Conservation (phyloP, 2,797 vertebrate species). For the Diglossa cyanea region DNA sequence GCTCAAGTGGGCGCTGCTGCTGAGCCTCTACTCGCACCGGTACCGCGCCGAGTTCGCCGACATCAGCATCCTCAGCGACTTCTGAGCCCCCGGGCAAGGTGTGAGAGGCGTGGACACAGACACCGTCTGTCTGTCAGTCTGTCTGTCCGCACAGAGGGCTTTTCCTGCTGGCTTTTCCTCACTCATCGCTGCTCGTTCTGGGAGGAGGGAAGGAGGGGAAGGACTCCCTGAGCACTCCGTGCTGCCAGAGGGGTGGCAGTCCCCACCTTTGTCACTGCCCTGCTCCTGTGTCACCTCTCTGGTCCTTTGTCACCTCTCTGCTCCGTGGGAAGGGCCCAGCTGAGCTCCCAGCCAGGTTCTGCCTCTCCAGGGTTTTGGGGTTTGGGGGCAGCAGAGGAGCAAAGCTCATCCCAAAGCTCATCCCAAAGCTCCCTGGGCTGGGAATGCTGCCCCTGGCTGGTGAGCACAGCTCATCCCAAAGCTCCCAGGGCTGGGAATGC, state of each 20-base stretch:
- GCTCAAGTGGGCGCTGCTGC: slow-evolving; percentile 90
- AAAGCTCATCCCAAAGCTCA: too few relatives aligned
- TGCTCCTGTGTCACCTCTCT: neutral
- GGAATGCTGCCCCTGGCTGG: too few relatives aligned
- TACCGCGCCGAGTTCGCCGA: slow-evolving; percentile 92
- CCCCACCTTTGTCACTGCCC: neutral
- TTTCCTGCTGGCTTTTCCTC: neutral
- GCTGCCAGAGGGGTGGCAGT: neutral
- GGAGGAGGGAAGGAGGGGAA: neutral
- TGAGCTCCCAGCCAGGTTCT: neutral
- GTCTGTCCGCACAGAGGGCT: neutral
- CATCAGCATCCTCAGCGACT: slow-evolving; percentile 96
- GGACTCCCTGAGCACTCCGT: neutral
- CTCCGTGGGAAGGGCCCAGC: neutral
- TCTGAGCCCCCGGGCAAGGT: slow-evolving; percentile 40
- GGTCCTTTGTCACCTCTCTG: neutral
- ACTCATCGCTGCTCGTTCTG: neutral
- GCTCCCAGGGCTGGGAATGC: too few relatives aligned
- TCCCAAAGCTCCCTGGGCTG: too few relatives aligned
- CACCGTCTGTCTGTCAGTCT: rapidly evolving
- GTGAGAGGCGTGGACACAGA: rapidly evolving
- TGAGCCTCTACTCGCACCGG: slow-evolving; percentile 82
- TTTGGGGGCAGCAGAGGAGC: neutral
- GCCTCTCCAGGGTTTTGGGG: neutral
- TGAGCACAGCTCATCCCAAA: too few relatives aligned